Evolutionary conservation across 1,140 invertebrate genomes (phyloP).

Genomic region (Zaprionus ghesquierei): DNA sequence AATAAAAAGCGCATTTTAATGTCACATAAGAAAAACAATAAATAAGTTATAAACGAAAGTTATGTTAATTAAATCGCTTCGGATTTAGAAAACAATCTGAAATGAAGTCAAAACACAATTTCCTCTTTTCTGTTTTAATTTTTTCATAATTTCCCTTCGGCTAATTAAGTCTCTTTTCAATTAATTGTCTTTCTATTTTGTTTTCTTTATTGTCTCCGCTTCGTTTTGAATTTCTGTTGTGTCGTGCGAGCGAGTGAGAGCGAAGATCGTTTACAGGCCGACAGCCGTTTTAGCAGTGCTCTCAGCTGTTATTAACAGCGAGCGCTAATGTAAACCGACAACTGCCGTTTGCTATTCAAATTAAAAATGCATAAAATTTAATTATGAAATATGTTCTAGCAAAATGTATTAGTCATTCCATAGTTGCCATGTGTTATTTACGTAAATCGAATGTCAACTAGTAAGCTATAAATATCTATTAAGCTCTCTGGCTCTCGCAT

Average conservation of each 20-base stretch:
- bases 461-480: conserved; percentile 13
- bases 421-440: neutral
- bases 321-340: neutral
- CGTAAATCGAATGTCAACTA: conserved; percentile 23
- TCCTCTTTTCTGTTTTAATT: conserved; percentile 6
- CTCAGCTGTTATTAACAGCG: conserved; percentile 9
- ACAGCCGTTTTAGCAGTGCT: neutral
- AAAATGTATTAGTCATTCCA: neutral
- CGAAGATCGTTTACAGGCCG: conserved; percentile 5
- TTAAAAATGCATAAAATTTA: conserved; percentile 2
- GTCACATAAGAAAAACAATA: conserved; percentile 15
- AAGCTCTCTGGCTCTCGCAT: neutral
- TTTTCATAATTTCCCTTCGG: conserved; percentile 13
- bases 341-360: neutral
- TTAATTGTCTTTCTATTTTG: conserved; percentile 21
- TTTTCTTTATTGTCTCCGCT: conserved; percentile 17
- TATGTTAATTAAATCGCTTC: neutral
- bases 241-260: conserved; percentile 6
- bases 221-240: conserved; percentile 9
- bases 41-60: conserved; percentile 7
- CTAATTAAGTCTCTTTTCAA: conserved; percentile 22
- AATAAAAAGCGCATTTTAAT: conserved; percentile 17
- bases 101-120: conserved; percentile 19
- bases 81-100: neutral
- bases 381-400: neutral